Conservation (phyloP, 2,797 vertebrate genomes). For the Danio tinwini region DNA sequence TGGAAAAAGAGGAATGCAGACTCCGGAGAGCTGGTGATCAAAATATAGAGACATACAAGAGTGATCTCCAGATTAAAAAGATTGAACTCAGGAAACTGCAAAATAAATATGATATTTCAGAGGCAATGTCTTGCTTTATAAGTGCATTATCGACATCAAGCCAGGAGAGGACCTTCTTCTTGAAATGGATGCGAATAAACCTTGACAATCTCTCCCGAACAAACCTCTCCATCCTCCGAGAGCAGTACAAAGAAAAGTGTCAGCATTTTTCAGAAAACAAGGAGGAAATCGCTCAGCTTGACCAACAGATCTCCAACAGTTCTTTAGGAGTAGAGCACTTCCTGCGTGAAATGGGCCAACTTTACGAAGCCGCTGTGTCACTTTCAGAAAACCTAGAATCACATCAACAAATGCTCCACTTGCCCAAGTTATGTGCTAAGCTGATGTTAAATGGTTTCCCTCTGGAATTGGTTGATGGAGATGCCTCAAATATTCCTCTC, state of each 20-base stretch:
- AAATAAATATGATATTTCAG: constrained; percentile 61
- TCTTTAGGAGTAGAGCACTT: constrained; percentile 82
- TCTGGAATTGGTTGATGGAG: constrained; percentile 82
- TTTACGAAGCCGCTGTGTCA: constrained; percentile 79
- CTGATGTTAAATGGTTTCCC: constrained; percentile 80
- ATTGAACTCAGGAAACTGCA: constrained; percentile 67
- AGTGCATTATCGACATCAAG: constrained; percentile 63
- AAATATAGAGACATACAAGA: constrained; percentile 68
- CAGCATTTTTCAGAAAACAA: constrained; percentile 59
- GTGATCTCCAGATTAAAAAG: constrained; percentile 61
- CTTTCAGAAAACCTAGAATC: constrained; percentile 56
- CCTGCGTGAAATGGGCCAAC: constrained; percentile 82
- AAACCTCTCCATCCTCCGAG: constrained; percentile 65
- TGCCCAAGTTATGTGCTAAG: constrained; percentile 76
- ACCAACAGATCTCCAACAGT: constrained; percentile 71
- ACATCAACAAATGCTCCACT: constrained; percentile 68
- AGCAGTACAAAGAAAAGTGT: constrained; percentile 69
- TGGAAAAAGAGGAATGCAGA: constrained; percentile 79
- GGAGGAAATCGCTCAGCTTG: constrained; percentile 65
- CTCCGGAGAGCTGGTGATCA: constrained; percentile 62
- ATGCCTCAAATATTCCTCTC: constrained; percentile 80
- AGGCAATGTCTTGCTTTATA: constrained; percentile 74
- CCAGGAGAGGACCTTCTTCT: constrained; percentile 74
- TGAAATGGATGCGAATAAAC: constrained; percentile 82
- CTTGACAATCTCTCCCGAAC: constrained; percentile 72